A percentile compares a stretch with the other conserved stretches of the same genome.
phyloP scores from a whole-genome alignment of 2,797 vertebrate genomes.

The Ammospiza maritima region DNA sequence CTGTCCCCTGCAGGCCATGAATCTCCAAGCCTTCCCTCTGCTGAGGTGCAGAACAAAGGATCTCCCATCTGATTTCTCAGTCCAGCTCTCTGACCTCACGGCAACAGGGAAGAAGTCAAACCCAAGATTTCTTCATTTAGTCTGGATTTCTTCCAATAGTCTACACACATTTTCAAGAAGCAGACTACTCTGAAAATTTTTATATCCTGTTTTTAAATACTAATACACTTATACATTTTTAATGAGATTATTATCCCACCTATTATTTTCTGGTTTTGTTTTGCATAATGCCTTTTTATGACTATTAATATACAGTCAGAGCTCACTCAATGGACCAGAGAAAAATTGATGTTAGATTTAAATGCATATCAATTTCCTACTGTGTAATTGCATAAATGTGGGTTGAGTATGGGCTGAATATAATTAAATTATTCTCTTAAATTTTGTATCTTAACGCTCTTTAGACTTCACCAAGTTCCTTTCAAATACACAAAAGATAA shows the following conservation, averaged over 20 bases:
- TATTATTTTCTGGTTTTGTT: background rate
- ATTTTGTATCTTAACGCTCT: background rate
- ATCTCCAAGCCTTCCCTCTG: background rate
- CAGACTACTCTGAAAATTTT: background rate
- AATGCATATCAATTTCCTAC: background rate
- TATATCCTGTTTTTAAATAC: background rate
- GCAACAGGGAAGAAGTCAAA: background rate
- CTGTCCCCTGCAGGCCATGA: background rate
- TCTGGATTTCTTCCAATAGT: background rate
- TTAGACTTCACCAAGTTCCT: background rate
- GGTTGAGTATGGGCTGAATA: background rate
- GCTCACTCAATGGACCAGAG: background rate
- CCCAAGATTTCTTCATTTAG: background rate
- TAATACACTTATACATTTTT: background rate
- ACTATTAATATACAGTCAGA: background rate
- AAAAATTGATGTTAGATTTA: background rate
- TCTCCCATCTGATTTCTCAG: background rate
- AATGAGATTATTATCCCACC: background rate
- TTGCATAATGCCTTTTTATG: background rate
- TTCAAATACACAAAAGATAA: background rate
- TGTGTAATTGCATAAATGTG: background rate
- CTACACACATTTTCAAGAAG: background rate
- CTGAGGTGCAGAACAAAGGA: background rate
- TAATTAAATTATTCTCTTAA: background rate
- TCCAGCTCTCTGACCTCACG: background rate